Conservation (phyloP, 2,888 invertebrate genomes). For the Rotaria sp. region DNA sequence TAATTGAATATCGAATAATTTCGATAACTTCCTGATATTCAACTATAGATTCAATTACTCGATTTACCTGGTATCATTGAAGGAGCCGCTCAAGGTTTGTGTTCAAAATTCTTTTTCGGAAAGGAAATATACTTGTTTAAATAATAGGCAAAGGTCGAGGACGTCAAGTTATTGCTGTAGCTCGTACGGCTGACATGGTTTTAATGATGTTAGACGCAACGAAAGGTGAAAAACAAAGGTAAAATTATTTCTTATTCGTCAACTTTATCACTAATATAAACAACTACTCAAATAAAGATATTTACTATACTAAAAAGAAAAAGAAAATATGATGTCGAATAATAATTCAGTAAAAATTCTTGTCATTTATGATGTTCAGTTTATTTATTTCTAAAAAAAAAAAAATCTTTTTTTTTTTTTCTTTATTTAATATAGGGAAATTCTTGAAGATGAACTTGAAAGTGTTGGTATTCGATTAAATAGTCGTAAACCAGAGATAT, state of each 20-base stretch:
- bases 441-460: conserved; percentile 88
- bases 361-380: too few species aligned
- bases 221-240: conserved; percentile 84
- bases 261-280: neutral
- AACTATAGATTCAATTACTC: conserved; percentile 76
- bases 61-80: conserved; percentile 99
- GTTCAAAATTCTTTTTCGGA: conserved; percentile 35
- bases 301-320: too few species aligned
- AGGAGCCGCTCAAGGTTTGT: conserved; percentile 76
- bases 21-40: neutral
- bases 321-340: too few species aligned
- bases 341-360: too few species aligned
- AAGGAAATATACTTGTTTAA: neutral
- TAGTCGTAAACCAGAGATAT: conserved; percentile 88
- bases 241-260: neutral
- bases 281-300: neutral
- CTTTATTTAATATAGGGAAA: conserved; percentile 58
- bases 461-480: conserved; percentile 94
- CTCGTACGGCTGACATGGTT: conserved; percentile 90
- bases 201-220: conserved; percentile 99
- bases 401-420: neutral
- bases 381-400: neutral
- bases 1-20: neutral
- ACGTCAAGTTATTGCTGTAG: conserved; percentile 92
- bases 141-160: conserved; percentile 68